Conservation (phyloP, 2,888 invertebrate genomes). For the Clunio marinus region DNA sequence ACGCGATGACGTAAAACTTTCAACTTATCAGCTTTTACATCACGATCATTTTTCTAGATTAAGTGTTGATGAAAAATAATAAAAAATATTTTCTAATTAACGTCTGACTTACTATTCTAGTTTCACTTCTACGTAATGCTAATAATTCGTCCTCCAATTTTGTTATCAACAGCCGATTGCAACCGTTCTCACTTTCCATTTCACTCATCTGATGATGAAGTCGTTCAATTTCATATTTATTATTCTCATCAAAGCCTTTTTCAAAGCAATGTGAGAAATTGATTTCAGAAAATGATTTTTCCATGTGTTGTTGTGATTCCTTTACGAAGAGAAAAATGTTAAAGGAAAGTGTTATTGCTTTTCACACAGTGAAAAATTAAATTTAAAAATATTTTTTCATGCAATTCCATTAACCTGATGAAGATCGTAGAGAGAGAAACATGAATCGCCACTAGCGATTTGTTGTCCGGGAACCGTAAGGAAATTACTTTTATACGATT, state of each 20-base stretch:
- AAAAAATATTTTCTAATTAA: background rate
- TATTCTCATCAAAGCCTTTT: slow-evolving; percentile 9
- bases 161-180: slow-evolving; percentile 26
- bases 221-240: slow-evolving; percentile 23
- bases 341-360: too few relatives aligned
- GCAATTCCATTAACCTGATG: slow-evolving; percentile 17
- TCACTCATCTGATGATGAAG: background rate
- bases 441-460: background rate
- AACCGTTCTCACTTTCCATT: slow-evolving; percentile 25
- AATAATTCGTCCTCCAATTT: slow-evolving; percentile 18
- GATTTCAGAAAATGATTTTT: too few relatives aligned
- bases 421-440: slow-evolving; percentile 15
- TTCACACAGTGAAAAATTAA: background rate
- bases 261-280: too few relatives aligned
- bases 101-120: slow-evolving; percentile 21
- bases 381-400: background rate
- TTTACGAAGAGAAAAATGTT: too few relatives aligned
- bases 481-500: slow-evolving; percentile 8
- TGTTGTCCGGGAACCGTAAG: slow-evolving; percentile 17
- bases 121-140: slow-evolving; percentile 21
- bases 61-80: background rate
- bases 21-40: slow-evolving; percentile 21
- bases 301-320: too few relatives aligned
- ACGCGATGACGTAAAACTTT: background rate
- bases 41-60: slow-evolving; percentile 12